phyloP scores from a whole-genome alignment of 2,113 vertebrate genomes.

The Capricornis sumatraensis region DNA sequence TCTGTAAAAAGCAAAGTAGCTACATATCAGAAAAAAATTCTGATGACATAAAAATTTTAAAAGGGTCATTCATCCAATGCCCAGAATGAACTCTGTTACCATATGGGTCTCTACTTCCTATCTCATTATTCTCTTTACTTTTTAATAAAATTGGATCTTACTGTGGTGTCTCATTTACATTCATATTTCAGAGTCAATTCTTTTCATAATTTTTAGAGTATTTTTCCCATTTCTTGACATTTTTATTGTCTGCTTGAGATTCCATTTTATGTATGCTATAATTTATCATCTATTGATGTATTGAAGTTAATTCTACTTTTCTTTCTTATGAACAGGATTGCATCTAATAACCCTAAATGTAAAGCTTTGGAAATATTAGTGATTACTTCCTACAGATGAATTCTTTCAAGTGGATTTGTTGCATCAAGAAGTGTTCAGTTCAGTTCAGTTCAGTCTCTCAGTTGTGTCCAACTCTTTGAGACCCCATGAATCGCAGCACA shows the following conservation, averaged over 20 bases:
- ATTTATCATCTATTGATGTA: neutral
- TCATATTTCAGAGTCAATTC: neutral
- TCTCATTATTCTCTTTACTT: neutral
- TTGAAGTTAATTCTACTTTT: neutral
- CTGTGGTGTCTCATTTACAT: neutral
- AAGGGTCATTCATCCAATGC: neutral
- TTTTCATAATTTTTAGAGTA: neutral
- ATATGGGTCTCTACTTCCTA: neutral
- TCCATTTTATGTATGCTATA: neutral
- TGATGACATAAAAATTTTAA: neutral
- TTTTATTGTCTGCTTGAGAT: neutral
- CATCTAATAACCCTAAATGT: neutral
- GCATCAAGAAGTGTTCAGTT: neutral
- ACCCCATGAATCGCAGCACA: too few relatives aligned
- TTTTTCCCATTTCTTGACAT: neutral
- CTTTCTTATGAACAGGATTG: neutral
- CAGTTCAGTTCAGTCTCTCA: too few relatives aligned
- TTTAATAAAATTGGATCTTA: neutral
- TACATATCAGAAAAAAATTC: neutral
- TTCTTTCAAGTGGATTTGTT: neutral
- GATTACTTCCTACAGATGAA: neutral
- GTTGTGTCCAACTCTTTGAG: too few relatives aligned
- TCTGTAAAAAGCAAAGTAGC: neutral
- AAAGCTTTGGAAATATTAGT: neutral
- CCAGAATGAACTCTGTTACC: neutral